Evolutionary conservation across 2,797 vertebrate species (phyloP).

Genomic region (Gymnopithys bicolor): DNA sequence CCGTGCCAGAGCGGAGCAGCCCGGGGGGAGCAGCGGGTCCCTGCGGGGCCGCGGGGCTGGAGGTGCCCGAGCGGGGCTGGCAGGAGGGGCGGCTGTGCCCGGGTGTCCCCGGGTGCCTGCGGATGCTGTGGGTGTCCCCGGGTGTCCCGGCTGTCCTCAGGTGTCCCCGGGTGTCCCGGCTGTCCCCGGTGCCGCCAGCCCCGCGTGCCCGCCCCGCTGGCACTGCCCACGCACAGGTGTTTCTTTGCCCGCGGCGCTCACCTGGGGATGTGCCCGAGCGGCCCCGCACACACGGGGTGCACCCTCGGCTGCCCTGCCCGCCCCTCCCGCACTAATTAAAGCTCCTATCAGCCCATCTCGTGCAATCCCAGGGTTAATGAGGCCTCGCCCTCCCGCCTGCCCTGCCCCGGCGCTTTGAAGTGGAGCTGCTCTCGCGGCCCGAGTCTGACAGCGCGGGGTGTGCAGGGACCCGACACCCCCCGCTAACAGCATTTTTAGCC

Average conservation of each 20-base stretch:
- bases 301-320: background rate
- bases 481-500: background rate
- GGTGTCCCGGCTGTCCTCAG: background rate
- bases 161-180: rapidly evolving
- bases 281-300: background rate
- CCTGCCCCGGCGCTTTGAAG: slow-evolving; percentile 55
- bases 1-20: background rate
- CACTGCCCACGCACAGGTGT: slow-evolving; percentile 56
- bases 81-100: background rate
- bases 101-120: background rate
- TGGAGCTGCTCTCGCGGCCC: background rate
- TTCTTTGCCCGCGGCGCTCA: background rate
- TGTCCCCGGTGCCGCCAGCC: too few relatives aligned
- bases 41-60: background rate
- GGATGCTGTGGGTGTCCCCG: background rate
- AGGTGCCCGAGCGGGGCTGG: background rate
- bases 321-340: slow-evolving; percentile 29
- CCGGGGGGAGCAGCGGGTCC: background rate
- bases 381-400: background rate
- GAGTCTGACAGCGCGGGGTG: background rate
- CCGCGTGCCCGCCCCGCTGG: background rate
- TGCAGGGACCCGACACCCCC: background rate
- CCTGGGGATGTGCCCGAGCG: background rate
- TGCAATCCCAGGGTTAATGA: slow-evolving; percentile 11
- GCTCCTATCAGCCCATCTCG: slow-evolving; percentile 29